Evolutionary conservation across 2,888 invertebrate genomes (phyloP).

Genomic region (Drosophila sordidapex): DNA sequence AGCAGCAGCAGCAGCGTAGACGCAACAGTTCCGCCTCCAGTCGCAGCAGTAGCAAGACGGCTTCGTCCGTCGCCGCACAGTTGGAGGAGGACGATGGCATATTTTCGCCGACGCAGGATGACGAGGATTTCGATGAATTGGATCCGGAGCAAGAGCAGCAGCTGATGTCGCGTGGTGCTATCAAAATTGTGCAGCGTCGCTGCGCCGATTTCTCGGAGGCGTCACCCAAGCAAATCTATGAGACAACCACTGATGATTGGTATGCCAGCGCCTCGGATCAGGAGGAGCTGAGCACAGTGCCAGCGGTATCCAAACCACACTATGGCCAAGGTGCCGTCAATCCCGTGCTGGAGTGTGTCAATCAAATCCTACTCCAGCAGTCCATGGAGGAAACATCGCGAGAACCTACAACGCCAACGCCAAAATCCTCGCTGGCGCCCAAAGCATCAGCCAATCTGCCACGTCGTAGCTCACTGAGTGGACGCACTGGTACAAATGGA

Average conservation of each 20-base stretch:
- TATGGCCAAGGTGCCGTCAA: constrained; percentile 89
- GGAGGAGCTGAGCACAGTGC: constrained; percentile 86
- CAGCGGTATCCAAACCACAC: constrained; percentile 68
- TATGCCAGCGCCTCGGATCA: constrained; percentile 92
- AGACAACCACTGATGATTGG: constrained; percentile 88
- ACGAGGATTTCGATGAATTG: constrained; percentile 73
- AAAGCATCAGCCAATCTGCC: constrained; percentile 56
- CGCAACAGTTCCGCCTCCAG: constrained; percentile 60
- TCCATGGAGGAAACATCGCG: constrained; percentile 86
- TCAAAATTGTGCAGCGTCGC: constrained; percentile 71
- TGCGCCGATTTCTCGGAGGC: constrained; percentile 83
- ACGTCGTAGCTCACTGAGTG: constrained; percentile 76
- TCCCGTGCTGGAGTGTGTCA: constrained; percentile 94
- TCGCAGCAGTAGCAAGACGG: constrained; percentile 61
- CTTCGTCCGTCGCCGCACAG: constrained; percentile 49
- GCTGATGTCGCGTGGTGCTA: constrained; percentile 57
- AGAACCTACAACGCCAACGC: constrained; percentile 46
- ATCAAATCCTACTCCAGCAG: constrained; percentile 92
- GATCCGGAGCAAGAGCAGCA: constrained; percentile 60
- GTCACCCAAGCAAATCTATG: constrained; percentile 83
- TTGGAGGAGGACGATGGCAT: constrained; percentile 79
- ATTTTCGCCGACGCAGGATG: constrained; percentile 78
- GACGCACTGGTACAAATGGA: constrained; percentile 67
- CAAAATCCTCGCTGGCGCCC: constrained; percentile 51
- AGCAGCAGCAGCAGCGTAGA: constrained; percentile 49